These are phyloP conservation scores for Neocrepidodera transversa DNA, from an alignment of 2,888 invertebrate genomes.

Conservation along the genomic window DNA sequence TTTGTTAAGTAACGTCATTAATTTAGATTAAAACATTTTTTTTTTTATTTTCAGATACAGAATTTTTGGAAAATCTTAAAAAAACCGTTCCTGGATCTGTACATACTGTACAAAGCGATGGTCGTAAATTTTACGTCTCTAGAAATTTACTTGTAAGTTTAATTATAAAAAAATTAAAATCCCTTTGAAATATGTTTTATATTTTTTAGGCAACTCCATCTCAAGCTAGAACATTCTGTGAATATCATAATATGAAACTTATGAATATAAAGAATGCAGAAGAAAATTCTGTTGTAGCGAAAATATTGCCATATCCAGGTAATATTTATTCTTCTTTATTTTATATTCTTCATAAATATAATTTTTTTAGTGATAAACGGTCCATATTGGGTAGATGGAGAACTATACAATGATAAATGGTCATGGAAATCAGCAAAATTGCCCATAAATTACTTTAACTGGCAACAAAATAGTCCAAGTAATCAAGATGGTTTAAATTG, in stretches of 20 bases:
- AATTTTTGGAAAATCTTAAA: not conserved
- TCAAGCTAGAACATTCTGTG: slow-evolving; percentile 11
- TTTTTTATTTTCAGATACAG: not conserved
- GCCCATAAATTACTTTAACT: slow-evolving; percentile 10
- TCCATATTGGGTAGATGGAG: slow-evolving; percentile 12
- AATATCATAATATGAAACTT: slow-evolving; percentile 4
- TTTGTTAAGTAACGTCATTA: no score
- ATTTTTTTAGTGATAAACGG: not conserved
- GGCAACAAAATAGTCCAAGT: not conserved
- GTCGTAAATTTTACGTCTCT: slow-evolving; percentile 8
- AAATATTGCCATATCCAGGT: slow-evolving; percentile 16
- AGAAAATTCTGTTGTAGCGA: slow-evolving; percentile 1
- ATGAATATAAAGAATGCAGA: slow-evolving; percentile 2
- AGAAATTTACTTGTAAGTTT: slow-evolving; percentile 5
- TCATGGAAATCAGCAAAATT: slow-evolving; percentile 1
- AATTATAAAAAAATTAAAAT: not conserved
- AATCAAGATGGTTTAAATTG: not conserved
- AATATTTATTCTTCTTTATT: not conserved
- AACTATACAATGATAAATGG: slow-evolving; percentile 6
- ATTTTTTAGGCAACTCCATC: slow-evolving; percentile 10
- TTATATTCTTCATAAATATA: not conserved
- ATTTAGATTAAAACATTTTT: no score
- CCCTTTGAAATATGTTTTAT: not conserved
- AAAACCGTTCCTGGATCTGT: not conserved
- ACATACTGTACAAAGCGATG: not conserved